Base-by-base conservation (phyloP, 2,888 invertebrate genomes). In the Lucinisca nassula region DNA sequence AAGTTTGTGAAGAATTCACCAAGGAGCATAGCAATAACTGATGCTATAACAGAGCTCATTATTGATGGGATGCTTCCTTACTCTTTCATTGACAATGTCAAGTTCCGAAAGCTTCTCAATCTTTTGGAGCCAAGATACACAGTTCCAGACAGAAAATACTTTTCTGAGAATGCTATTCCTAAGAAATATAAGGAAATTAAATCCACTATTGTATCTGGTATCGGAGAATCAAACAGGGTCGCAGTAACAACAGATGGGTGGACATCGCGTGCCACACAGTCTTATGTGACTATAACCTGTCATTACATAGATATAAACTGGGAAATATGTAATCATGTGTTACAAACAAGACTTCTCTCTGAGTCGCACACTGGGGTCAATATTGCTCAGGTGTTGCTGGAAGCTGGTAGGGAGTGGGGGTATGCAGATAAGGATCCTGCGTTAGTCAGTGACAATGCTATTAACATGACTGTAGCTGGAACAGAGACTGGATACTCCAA, bases 191-290 rank as follows among this genome's bases (percentile, higher is more conserved):
- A 10, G 40, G 40, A 40, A 40, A 10, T 40, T 10, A 40, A 40
- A 40, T 40, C 40, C 8, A 40, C 40, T 40, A 40, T 40, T 40
- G 40, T 84, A 17, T n/a, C n/a, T n/a, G n/a, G n/a, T n/a, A n/a
- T n/a, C n/a, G 32, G 35, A 32, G 49, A 24, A 40, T 73, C 83
- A n/a, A 40, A 32, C 8, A 72, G 30, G 35, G 61, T 90, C 38
- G 79, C 84, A 24, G 30, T 89, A 10, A 88, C 86, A 55, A 89
- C 85, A 17, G 89, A 89, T 74, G 78, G 72, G 24, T 89, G 88
- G 88, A 89, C 89, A 0, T 87, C 87, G 24, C 72, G 89, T 37
- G 84, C 84, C 8, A 85, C 87, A 12, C 76, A 87, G 35, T 84
- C 70, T 58, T 90, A 82, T 72, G 67, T n/a, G 87, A 82, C 89